Evolutionary conservation across 2,888 invertebrate species (phyloP), one percentile per base, ranked within the genome.

Genomic region (Brenthis daphne): DNA sequence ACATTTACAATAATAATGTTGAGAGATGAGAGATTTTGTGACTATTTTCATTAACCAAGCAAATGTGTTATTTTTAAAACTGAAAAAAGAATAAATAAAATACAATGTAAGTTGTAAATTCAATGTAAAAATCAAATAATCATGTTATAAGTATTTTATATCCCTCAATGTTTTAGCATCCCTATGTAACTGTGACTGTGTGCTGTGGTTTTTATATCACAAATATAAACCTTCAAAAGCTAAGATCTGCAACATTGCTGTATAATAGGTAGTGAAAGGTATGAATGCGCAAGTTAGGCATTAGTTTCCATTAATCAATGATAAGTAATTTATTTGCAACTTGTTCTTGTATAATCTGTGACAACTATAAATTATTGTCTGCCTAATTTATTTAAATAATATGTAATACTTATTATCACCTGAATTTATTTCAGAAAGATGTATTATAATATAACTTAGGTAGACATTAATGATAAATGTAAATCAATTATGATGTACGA

Each of bases 391-490:
- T 80, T 82, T 80, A 20, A 20, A 20, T 20, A 80, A 79, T 80
- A 80, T 80, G 77, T 77, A 79, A 77, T 81, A 68, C 64, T 55
- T 58, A 47, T 79, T 77, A 77, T 82, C 78, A 83, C 74, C 78
- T 80, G 80, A 81, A 79, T 82, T 80, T 79, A 77, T 79, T 79
- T 80, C 79, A 77, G 79, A 82, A 54, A 65, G 64, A 82, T 86
- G 86, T 87, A 83, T 77, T 77, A 76, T 83, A 85, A 82, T 84
- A 79, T 82, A 82, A 76, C 74, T 72, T 78, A 80, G 82, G 81
- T 85, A 86, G 84, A 81, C 81, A 84, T 85, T 87, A 86, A 86
- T 85, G 82, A 85, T 85, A 81, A 85, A 84, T 89, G 89, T 90
- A 87, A 87, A 85, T 85, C 81, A 81, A 82, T 80, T 83, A 86